phyloP scores from a whole-genome alignment of 2,888 invertebrate genomes.

The Cylindroiulus punctatus region DNA sequence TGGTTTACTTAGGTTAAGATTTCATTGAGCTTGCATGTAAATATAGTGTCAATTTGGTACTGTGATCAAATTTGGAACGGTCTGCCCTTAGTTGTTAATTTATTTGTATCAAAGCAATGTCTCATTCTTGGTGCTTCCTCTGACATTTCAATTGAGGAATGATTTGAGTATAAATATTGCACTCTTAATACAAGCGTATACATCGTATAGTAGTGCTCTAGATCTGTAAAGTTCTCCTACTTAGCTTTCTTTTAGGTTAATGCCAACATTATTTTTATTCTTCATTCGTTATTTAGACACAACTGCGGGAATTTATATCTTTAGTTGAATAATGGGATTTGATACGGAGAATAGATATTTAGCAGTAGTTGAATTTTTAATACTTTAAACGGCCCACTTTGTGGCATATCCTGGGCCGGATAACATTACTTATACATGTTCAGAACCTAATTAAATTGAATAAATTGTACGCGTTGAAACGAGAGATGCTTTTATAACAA shows the following conservation, averaged over 20 bases:
- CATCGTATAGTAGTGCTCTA: background rate
- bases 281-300: background rate
- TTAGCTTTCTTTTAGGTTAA: background rate
- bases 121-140: too few species aligned
- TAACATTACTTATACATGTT: background rate
- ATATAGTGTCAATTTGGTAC: too few species aligned
- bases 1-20: too few species aligned
- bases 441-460: constrained; percentile 6
- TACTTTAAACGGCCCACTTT: background rate
- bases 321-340: constrained; percentile 14
- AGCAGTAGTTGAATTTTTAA: constrained; percentile 8
- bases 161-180: background rate
- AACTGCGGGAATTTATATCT: background rate
- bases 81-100: too few species aligned
- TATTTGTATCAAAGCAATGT: background rate
- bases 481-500: constrained; percentile 33
- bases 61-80: too few species aligned
- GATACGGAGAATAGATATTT: background rate
- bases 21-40: too few species aligned
- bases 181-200: background rate
- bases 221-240: background rate
- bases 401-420: background rate
- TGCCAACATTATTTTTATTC: background rate
- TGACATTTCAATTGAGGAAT: background rate
- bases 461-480: constrained; percentile 19